Base-by-base conservation (phyloP, 2,888 invertebrate genomes). In the Agriopis marginaria region DNA sequence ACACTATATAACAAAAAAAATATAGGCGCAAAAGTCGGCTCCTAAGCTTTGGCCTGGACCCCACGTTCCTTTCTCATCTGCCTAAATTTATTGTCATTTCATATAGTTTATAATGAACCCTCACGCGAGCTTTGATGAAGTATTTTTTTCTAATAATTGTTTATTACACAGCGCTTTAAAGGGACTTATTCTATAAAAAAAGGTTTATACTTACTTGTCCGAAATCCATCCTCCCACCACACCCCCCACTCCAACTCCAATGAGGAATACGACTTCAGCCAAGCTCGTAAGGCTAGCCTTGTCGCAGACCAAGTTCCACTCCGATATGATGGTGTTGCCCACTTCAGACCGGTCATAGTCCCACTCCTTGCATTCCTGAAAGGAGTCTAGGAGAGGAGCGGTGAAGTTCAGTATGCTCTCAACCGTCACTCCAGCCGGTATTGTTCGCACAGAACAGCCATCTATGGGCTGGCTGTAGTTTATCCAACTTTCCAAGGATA, bases 231-330 rank as follows among this genome's bases (percentile, higher is more conserved):
- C 97, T 71, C 97, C 97, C n/a, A 97, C 95, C 14, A 97, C 95
- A 63, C 97, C 97, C 63, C 97, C 97, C 55, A 96, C 91, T 67
- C 97, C 97, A 12, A 97, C 97, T 45, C 97, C 97, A 40, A 96
- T 92, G 72, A 97, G 90, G 87, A 97, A 97, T 86, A 96, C 95
- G 90, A 97, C 97, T 89, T 97, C 97, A 11, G 97, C 96, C 44
- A 97, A 91, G 83, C 96, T 97, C 71, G 95, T 96, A 66, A 97
- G 89, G 79, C 95, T 95, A 70, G 96, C 95, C 81, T 95, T 95
- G 76, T 97, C 97, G 84, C 97, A 97, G 14, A 97, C 96, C 77
- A 97, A 89, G 79, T 95, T 92, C 96, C 97, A 97, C 93, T 97
- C 96, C 0, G 96, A 96, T 69, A 96, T 96, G 77, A 97, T 96